Evolutionary conservation across 2,113 vertebrate species (phyloP).

Genomic region (Pterocles burchelli): DNA sequence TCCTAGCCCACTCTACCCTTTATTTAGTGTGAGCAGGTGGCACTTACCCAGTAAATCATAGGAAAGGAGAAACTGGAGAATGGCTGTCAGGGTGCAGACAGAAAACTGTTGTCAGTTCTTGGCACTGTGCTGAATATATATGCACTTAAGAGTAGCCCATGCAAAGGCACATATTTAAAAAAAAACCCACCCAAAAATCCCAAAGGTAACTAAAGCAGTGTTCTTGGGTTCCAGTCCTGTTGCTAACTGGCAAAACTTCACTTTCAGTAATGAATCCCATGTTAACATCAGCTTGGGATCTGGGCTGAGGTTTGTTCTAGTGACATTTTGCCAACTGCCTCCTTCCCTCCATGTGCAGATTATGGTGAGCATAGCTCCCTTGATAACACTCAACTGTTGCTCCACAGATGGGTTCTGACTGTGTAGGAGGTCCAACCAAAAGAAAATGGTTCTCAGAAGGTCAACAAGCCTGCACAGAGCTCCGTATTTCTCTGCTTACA

Average conservation of each 20-base stretch:
- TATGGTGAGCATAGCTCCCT: background rate
- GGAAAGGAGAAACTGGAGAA: background rate
- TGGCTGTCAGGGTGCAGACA: background rate
- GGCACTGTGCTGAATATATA: background rate
- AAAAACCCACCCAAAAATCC: background rate
- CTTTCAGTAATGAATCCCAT: background rate
- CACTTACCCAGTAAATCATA: background rate
- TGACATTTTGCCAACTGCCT: background rate
- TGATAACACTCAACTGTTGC: background rate
- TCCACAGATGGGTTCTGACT: background rate
- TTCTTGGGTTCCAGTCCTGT: background rate
- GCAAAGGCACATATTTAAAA: background rate
- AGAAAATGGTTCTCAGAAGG: background rate
- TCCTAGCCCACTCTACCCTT: background rate
- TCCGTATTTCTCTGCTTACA: background rate
- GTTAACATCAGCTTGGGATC: background rate
- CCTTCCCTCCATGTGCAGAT: background rate
- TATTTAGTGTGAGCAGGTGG: background rate
- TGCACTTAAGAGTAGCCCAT: background rate
- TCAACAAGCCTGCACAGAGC: background rate
- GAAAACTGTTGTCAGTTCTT: conserved; percentile 5
- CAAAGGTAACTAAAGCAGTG: background rate
- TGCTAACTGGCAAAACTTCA: background rate
- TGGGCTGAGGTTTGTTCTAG: background rate
- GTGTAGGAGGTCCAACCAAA: background rate